A percentile compares a stretch with the other conserved stretches of the same genome.
Conservation (phyloP, 2,888 invertebrate genomes). For the Anticlea derivata region DNA sequence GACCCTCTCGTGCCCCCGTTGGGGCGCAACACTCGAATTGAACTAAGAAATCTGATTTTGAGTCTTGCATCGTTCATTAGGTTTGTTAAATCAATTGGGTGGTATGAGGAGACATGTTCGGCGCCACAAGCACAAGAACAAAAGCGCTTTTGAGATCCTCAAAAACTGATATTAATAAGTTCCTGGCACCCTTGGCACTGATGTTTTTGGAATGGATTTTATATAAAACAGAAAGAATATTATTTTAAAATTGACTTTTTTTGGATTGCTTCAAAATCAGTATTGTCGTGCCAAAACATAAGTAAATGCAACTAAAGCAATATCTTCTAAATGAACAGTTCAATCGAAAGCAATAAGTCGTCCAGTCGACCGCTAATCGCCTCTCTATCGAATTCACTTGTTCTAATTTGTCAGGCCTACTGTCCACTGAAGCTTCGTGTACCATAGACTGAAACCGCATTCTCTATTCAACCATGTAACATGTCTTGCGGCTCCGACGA, state of each 20-base stretch:
- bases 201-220: too few species aligned
- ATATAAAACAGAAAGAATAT: too few species aligned
- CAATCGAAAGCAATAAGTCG: slow-evolving; percentile 54
- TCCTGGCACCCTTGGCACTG: too few species aligned
- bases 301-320: slow-evolving; percentile 55
- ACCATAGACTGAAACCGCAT: neutral
- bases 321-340: slow-evolving; percentile 48
- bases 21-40: slow-evolving; percentile 1
- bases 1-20: slow-evolving; percentile 12
- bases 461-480: neutral
- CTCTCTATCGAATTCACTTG: slow-evolving; percentile 22
- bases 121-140: too few species aligned
- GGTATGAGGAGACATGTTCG: too few species aligned
- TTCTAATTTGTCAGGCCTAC: slow-evolving; percentile 1
- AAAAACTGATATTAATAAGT: too few species aligned
- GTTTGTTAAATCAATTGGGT: too few species aligned
- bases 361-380: slow-evolving; percentile 17
- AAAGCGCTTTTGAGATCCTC: too few species aligned
- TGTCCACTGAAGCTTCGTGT: slow-evolving; percentile 9
- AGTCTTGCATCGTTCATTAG: too few species aligned
- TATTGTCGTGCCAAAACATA: slow-evolving; percentile 64
- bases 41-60: too few species aligned
- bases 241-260: too few species aligned
- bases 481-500: neutral
- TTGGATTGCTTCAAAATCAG: slow-evolving; percentile 43